Evolutionary conservation across 2,113 vertebrate genomes (phyloP), one percentile per base, ranked within the genome.

Genomic region (Noctilio leporinus): DNA sequence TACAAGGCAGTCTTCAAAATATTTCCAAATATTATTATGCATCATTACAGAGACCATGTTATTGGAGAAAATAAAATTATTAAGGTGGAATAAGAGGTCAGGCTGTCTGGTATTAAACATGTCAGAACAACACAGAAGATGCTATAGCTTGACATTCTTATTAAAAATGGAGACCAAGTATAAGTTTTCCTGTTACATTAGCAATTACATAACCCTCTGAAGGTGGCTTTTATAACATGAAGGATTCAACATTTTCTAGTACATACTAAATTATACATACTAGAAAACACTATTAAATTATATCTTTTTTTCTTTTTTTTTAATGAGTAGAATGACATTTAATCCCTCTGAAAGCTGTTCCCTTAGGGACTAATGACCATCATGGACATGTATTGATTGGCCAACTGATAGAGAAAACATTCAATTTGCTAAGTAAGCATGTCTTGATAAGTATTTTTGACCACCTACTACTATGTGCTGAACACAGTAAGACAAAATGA

Each of bases 11-110:
- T 82, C 69, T 87, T 83, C 40, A 96, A 86, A 95, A 73, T 10
- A 62, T 77, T 92, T 94, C 72, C 88, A 89, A 93, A 92, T 94
- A 96, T 85, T 62, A 92, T 92, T 85, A 95, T 82, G 95, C 62
- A 82, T 78, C 62, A 51, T 78, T 82, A 69, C 26, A 86, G 72
- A 86, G 19, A 55, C 12, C 4, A 3, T 82, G 45, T 95, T 89
- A 89, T 80, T 93, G 91, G 49, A 70, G 40, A 96, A 95, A 95
- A 91, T 53, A 91, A 80, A 91, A 86, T 65, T 93, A 95, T 95
- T 91, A 95, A 89, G 45, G 45, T 55, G 86, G 40, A 96, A 64
- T 59, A 49, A 80, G 89, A 97, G 88, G 49, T 94, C 89, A 93
- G 38, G 69, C 86, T 95, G 59, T 73, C 53, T 26, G 55, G 28